Percentiles rank a stretch among this genome's conserved stretches.
Conservation (phyloP, 2,113 vertebrate species). For the Pteruthius melanotis region DNA sequence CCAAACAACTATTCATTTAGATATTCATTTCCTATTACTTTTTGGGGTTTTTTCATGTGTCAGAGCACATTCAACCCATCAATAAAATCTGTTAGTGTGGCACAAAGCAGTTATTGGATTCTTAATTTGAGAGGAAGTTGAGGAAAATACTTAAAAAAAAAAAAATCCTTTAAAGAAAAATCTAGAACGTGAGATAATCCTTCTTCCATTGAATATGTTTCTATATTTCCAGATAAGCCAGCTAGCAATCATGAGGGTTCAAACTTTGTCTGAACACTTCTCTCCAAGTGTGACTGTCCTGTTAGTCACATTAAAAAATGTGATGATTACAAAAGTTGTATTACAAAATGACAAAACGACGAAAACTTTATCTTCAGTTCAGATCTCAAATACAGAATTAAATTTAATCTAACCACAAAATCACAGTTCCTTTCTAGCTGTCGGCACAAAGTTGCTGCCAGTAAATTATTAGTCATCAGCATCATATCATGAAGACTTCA, state of each 20-base stretch:
- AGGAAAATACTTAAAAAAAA: neutral
- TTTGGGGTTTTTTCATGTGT: neutral
- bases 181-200: neutral
- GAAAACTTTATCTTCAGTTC: neutral
- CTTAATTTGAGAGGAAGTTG: neutral
- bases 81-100: neutral
- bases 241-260: neutral
- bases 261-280: neutral
- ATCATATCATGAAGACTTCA: neutral
- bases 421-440: neutral
- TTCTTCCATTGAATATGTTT: neutral
- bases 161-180: neutral
- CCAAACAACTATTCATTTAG: neutral
- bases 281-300: neutral
- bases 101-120: neutral
- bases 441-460: neutral
- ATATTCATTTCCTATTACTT: neutral
- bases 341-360: neutral
- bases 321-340: neutral
- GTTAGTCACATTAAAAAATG: neutral
- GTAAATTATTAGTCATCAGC: neutral
- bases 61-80: neutral
- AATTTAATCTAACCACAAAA: neutral
- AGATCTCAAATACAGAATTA: neutral
- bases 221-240: neutral